These are phyloP conservation scores for Chrysolina americana DNA, from an alignment of 2,888 invertebrate species.

Conservation along the genomic window DNA sequence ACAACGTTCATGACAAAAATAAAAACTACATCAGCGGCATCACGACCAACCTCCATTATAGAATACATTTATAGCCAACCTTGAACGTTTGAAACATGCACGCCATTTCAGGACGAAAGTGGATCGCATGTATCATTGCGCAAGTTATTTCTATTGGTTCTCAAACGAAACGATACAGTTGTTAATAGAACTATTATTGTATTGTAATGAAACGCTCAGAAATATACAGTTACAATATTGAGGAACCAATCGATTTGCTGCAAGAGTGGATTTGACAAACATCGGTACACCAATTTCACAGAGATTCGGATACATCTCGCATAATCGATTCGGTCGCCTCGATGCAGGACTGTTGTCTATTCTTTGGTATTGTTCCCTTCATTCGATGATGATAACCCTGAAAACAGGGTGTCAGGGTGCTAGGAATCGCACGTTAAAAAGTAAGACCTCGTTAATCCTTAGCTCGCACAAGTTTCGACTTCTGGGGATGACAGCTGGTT, in stretches of 20 bases:
- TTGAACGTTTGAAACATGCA: constrained; percentile 20
- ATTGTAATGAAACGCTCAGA: neutral
- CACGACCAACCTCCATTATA: neutral
- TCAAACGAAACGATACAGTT: neutral
- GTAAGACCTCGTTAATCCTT: no score
- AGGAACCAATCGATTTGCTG: neutral
- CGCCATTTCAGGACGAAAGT: constrained; percentile 13
- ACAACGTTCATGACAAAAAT: neutral
- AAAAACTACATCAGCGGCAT: neutral
- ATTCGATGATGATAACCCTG: neutral
- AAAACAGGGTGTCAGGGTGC: neutral
- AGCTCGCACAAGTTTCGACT: no score
- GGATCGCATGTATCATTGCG: constrained; percentile 8
- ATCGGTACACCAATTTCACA: no score
- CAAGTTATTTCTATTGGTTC: constrained; percentile 4
- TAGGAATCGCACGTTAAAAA: no score
- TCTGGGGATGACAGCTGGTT: no score
- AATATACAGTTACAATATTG: neutral
- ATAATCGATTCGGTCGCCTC: neutral
- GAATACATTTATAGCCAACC: neutral
- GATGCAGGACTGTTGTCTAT: neutral
- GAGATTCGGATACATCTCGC: neutral
- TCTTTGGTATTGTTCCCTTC: neutral
- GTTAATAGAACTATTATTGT: constrained; percentile 1
- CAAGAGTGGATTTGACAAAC: no score